phyloP scores from a whole-genome alignment of 2,113 vertebrate species.

The Istiophorus platypterus region DNA sequence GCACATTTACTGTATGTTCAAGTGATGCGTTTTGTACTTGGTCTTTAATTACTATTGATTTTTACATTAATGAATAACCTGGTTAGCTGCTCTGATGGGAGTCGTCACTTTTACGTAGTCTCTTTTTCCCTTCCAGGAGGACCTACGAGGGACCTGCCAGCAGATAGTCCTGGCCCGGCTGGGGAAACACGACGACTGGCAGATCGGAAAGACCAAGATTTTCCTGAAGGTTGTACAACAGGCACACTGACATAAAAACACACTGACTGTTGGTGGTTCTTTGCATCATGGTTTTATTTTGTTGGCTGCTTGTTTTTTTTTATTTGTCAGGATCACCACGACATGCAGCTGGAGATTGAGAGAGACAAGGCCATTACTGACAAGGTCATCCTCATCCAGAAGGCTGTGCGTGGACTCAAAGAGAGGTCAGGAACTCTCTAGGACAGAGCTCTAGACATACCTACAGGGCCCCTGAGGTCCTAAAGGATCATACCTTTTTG shows the following conservation, averaged over 20 bases:
- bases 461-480: not conserved
- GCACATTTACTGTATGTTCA: too few relatives aligned
- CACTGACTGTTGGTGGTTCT: not conserved
- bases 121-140: constrained; percentile 81
- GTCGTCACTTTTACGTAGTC: not conserved
- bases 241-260: not conserved
- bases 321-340: constrained; percentile 91
- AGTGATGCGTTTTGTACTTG: too few relatives aligned
- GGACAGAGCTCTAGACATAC: not conserved
- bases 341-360: constrained; percentile 98
- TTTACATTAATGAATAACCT: too few relatives aligned
- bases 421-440: constrained; percentile 85
- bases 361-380: constrained; percentile 96
- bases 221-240: constrained; percentile 90
- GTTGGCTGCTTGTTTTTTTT: not conserved
- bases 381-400: constrained; percentile 98
- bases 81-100: not conserved
- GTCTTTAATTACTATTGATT: too few relatives aligned
- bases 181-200: constrained; percentile 95
- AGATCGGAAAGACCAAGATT: constrained; percentile 98
- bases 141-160: constrained; percentile 93
- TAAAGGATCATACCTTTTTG: not conserved
- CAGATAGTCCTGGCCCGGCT: constrained; percentile 91
- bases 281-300: not conserved
- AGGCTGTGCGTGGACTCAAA: constrained; percentile 93